These are phyloP conservation scores for Platichthys stellatus DNA, from an alignment of 2,113 vertebrate genomes.

Conservation along the genomic window DNA sequence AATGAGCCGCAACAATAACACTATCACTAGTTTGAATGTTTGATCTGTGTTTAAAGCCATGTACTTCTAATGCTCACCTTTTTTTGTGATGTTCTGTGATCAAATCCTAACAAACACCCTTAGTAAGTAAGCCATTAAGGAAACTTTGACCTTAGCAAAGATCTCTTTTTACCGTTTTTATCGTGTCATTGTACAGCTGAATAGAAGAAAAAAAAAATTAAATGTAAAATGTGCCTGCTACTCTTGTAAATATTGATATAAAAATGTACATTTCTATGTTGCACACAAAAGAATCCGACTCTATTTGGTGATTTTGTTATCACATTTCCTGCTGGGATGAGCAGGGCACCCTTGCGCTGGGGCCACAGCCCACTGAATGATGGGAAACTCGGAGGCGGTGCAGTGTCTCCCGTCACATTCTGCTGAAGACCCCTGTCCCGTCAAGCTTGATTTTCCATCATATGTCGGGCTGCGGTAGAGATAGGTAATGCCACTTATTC, in stretches of 20 bases:
- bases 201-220: too few species aligned
- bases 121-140: too few species aligned
- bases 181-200: too few species aligned
- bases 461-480: constrained; percentile 21
- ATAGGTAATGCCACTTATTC: constrained; percentile 60
- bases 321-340: constrained; percentile 67
- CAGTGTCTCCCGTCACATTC: constrained; percentile 70
- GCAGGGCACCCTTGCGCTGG: constrained; percentile 37
- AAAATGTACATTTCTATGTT: constrained; percentile 14
- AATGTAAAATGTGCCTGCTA: too few species aligned
- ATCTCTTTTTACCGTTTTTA: too few species aligned
- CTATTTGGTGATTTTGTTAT: constrained; percentile 62
- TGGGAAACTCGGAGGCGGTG: constrained; percentile 60
- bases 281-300: constrained; percentile 21
- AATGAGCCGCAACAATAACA: too few species aligned
- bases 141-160: too few species aligned
- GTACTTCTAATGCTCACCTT: too few species aligned
- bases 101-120: too few species aligned
- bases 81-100: too few species aligned
- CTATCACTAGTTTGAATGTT: too few species aligned
- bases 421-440: constrained; percentile 62
- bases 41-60: too few species aligned
- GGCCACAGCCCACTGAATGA: constrained; percentile 62
- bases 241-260: constrained; percentile 4
- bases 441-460: constrained; percentile 68